These are phyloP conservation scores for Eutolmus rufibarbis DNA, from an alignment of 2,888 invertebrate genomes.

Conservation along the genomic window DNA sequence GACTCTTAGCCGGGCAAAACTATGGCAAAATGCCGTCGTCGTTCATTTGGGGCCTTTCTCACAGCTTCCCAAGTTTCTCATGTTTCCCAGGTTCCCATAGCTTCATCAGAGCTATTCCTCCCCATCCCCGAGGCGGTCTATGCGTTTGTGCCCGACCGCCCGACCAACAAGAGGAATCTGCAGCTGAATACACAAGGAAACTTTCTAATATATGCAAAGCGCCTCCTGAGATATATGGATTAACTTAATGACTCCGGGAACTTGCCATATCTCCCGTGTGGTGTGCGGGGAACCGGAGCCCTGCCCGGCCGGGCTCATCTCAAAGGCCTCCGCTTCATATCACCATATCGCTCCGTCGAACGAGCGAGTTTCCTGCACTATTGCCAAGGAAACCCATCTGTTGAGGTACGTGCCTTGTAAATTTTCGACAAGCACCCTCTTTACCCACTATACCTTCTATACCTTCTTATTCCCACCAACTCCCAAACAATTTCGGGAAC, in stretches of 20 bases:
- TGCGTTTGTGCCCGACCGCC: conserved; percentile 12
- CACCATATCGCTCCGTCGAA: neutral
- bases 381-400: conserved; percentile 34
- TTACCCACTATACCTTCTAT: neutral
- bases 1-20: conserved; percentile 23
- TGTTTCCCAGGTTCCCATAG: no score
- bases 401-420: conserved; percentile 29
- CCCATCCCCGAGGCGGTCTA: neutral
- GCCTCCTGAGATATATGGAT: conserved; percentile 42
- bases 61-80: neutral
- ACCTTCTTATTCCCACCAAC: neutral
- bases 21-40: neutral
- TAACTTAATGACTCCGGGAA: conserved; percentile 44
- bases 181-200: conserved; percentile 29
- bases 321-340: conserved; percentile 8
- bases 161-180: conserved; percentile 18
- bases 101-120: neutral
- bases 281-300: neutral
- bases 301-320: neutral
- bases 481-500: conserved; percentile 13
- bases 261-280: conserved; percentile 25
- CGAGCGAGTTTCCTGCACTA: neutral
- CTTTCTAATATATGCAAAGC: conserved; percentile 40
- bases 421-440: neutral
- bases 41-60: neutral